Evolutionary conservation across 1,140 invertebrate species (phyloP).

Genomic region (Drosophila asahinai): DNA sequence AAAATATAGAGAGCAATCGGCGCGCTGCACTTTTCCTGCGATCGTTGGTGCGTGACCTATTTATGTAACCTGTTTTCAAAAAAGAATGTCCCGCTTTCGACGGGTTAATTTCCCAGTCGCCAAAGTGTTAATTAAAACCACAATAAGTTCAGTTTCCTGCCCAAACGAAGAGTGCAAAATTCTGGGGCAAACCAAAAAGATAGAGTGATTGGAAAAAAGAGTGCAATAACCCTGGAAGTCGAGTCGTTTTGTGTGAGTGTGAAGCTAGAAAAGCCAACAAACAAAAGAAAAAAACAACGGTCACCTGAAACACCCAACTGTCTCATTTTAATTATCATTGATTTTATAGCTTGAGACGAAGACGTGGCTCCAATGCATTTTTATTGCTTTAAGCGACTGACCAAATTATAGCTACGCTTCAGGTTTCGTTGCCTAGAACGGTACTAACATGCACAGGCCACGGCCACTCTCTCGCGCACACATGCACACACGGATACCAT

Average conservation of each 20-base stretch:
- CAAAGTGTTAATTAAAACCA: conserved; percentile 35
- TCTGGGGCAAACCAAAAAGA: conserved; percentile 26
- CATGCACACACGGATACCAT: conserved; percentile 5
- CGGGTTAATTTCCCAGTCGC: conserved; percentile 27
- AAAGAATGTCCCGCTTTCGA: conserved; percentile 69
- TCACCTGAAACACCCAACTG: conserved; percentile 38
- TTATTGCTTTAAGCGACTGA: conserved; percentile 60
- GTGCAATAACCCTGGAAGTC: conserved; percentile 75
- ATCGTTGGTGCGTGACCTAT: conserved; percentile 80
- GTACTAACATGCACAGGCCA: conserved; percentile 69
- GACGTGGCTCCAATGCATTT: conserved; percentile 76
- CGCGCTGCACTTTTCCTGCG: conserved; percentile 62
- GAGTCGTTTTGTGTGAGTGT: conserved; percentile 39
- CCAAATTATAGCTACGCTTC: conserved; percentile 79
- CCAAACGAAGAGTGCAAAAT: conserved; percentile 44
- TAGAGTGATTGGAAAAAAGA: conserved; percentile 54
- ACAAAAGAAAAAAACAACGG: conserved; percentile 58
- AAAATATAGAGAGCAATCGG: conserved; percentile 41
- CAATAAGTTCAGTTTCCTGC: conserved; percentile 28
- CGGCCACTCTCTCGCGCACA: conserved; percentile 24
- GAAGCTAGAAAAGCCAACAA: conserved; percentile 56
- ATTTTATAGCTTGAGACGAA: conserved; percentile 40
- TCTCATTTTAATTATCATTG: conserved; percentile 31
- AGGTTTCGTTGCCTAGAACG: conserved; percentile 80
- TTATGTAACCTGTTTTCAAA: conserved; percentile 82